Percentiles rank a stretch among this genome's conserved stretches.
Evolutionary conservation across 2,113 vertebrate species (phyloP).

Genomic region (Mungos mungo): DNA sequence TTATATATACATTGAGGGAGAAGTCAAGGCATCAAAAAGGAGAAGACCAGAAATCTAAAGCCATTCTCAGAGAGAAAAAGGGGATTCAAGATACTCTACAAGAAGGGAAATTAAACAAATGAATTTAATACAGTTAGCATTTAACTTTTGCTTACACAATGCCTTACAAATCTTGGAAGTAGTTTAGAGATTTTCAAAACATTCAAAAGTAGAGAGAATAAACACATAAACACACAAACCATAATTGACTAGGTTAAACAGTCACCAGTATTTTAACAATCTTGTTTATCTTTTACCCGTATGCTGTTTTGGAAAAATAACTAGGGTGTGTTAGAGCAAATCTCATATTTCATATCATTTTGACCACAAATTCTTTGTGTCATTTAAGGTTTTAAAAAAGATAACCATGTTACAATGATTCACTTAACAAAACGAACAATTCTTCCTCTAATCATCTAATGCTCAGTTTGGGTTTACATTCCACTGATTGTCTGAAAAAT

Average conservation of each 20-base stretch:
- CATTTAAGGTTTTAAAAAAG: background rate
- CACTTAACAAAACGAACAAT: background rate
- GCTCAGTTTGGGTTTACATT: background rate
- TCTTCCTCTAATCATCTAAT: background rate
- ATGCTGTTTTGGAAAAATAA: background rate
- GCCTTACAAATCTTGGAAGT: background rate
- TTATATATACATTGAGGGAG: background rate
- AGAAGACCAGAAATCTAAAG: background rate
- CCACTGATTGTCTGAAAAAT: background rate
- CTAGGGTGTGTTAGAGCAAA: background rate
- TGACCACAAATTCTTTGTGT: background rate
- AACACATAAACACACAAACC: background rate
- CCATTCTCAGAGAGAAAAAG: background rate
- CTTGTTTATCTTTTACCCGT: background rate
- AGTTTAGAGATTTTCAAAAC: background rate
- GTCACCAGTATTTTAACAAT: background rate
- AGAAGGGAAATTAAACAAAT: background rate
- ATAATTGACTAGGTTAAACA: background rate
- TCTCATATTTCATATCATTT: background rate
- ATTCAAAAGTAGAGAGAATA: background rate
- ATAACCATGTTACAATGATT: background rate
- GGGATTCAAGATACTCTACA: background rate
- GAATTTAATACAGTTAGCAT: background rate
- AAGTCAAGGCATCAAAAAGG: background rate
- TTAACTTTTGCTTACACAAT: background rate